A percentile compares a stretch with the other conserved stretches of the same genome.
Conservation (phyloP, 1,140 invertebrate genomes). For the Triops longicaudatus region DNA sequence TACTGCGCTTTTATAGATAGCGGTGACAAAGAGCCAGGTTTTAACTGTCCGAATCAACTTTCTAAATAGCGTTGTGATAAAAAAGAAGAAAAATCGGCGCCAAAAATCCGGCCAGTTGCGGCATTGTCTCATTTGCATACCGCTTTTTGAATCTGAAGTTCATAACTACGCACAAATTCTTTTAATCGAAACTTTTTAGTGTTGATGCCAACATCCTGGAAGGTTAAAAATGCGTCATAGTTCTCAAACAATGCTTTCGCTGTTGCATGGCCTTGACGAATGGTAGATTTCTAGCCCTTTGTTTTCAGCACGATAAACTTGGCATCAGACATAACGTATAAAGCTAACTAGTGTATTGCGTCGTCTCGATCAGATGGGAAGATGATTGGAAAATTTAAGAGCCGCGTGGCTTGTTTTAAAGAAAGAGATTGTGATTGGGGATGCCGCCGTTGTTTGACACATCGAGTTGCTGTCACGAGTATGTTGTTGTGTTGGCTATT, state of each 20-base stretch:
- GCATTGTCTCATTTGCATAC: not conserved
- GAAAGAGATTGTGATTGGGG: no score
- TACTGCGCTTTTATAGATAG: not conserved
- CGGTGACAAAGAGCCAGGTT: not conserved
- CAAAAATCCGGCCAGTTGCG: not conserved
- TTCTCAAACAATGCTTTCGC: not conserved
- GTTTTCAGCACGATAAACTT: no score
- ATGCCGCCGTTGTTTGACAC: no score
- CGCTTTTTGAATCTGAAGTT: not conserved
- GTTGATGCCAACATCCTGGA: not conserved
- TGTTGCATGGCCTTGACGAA: not conserved
- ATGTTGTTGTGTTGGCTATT: no score
- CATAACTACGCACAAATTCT: not conserved
- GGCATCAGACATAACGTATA: no score
- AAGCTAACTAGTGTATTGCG: no score
- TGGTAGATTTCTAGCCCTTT: not conserved
- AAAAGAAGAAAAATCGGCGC: not conserved
- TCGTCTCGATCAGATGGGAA: no score
- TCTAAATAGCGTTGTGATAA: not conserved
- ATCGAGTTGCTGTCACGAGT: no score
- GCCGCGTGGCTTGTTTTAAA: no score
- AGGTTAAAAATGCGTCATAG: conserved; percentile 12
- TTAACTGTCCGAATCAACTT: not conserved
- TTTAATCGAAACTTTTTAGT: not conserved
- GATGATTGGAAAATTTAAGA: no score